A percentile compares a stretch with the other conserved stretches of the same genome.
Conservation (phyloP, 2,888 invertebrate species). For the Plagodis pulveraria region DNA sequence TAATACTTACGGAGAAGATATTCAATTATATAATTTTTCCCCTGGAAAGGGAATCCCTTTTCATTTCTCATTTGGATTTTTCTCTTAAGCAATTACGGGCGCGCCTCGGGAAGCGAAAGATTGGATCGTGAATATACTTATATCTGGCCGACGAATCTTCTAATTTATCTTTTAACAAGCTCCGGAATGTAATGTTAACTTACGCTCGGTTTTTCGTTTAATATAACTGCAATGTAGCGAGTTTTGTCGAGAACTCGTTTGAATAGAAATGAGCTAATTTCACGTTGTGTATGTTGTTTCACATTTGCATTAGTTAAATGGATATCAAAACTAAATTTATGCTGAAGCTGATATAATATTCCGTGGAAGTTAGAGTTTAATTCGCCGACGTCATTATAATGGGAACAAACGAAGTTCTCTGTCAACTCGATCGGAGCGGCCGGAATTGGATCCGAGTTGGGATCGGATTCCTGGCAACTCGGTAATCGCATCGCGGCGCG, state of each 20-base stretch:
- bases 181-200: slow-evolving; percentile 69
- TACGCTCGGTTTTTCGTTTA: slow-evolving; percentile 76
- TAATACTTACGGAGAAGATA: slow-evolving; percentile 83
- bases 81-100: slow-evolving; percentile 83
- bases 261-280: slow-evolving; percentile 37
- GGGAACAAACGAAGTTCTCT: slow-evolving; percentile 63
- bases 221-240: slow-evolving; percentile 65
- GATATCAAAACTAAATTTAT: neutral
- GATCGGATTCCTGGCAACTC: slow-evolving; percentile 74
- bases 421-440: slow-evolving; percentile 60
- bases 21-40: slow-evolving; percentile 85
- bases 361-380: slow-evolving; percentile 70
- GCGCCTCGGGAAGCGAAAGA: slow-evolving; percentile 71
- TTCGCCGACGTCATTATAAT: slow-evolving; percentile 58
- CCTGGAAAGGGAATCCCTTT: slow-evolving; percentile 82
- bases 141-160: slow-evolving; percentile 62
- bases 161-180: slow-evolving; percentile 80
- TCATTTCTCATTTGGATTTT: slow-evolving; percentile 85
- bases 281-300: slow-evolving; percentile 17
- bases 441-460: slow-evolving; percentile 67
- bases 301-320: slow-evolving; percentile 42
- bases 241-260: slow-evolving; percentile 20
- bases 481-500: slow-evolving; percentile 75
- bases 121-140: slow-evolving; percentile 63
- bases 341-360: slow-evolving; percentile 49